A percentile compares a stretch with the other conserved stretches of the same genome.
Conservation (phyloP, 2,113 vertebrate genomes). For the Ceratotherium simum region DNA sequence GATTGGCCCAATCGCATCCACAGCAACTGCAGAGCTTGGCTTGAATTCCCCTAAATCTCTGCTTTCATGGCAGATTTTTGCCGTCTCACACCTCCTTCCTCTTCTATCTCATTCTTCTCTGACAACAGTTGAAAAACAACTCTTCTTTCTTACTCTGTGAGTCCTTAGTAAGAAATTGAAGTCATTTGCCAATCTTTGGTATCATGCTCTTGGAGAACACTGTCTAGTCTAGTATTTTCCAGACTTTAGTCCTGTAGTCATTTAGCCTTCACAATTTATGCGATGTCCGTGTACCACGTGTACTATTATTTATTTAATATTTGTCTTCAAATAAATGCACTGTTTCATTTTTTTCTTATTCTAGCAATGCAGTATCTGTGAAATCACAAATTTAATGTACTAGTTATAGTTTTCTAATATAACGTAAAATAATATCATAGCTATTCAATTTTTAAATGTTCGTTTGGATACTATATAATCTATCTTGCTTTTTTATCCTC, state of each 20-base stretch:
- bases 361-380: not conserved
- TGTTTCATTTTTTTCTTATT: not conserved
- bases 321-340: not conserved
- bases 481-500: not conserved
- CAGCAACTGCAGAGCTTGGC: not conserved
- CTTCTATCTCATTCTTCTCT: not conserved
- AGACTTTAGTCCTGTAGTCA: not conserved
- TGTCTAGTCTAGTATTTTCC: not conserved
- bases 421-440: not conserved
- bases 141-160: not conserved
- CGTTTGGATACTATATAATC: not conserved
- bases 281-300: not conserved
- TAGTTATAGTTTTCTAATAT: not conserved
- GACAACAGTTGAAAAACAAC: not conserved
- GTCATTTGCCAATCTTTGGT: not conserved
- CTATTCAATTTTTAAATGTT: not conserved
- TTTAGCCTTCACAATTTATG: not conserved
- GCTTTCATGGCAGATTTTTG: not conserved
- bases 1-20: not conserved
- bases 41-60: not conserved
- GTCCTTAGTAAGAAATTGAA: not conserved
- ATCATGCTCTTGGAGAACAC: not conserved
- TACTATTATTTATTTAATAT: not conserved
- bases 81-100: not conserved
- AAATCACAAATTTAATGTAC: not conserved